A percentile compares a stretch with the other conserved stretches of the same genome.
phyloP scores from a whole-genome alignment of 2,797 vertebrate species.

The Neolamprologus multifasciatus region DNA sequence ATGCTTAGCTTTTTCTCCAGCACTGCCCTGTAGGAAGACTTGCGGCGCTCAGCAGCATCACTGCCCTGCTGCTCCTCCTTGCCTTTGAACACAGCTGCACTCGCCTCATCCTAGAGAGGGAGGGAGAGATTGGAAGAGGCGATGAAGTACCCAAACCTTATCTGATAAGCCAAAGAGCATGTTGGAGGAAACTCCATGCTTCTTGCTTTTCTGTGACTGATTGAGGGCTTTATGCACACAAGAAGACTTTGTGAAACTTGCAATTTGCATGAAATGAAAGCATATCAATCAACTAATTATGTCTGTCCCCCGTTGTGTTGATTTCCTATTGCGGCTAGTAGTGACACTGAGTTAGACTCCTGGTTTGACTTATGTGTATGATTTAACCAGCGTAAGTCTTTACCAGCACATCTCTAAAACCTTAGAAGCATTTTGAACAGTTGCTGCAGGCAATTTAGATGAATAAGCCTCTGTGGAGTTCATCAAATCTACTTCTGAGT shows the following conservation, averaged over 20 bases:
- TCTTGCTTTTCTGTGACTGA: not conserved
- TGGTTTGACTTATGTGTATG: not conserved
- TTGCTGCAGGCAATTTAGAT: not conserved
- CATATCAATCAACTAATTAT: not conserved
- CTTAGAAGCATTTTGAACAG: not conserved
- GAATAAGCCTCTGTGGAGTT: not conserved
- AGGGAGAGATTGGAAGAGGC: not conserved
- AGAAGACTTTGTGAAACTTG: not conserved
- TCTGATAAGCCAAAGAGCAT: not conserved
- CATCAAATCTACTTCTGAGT: not conserved
- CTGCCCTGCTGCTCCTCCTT: constrained; percentile 63
- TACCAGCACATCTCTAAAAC: not conserved
- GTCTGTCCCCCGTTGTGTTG: not conserved
- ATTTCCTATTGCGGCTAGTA: not conserved
- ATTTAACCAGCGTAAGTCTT: not conserved
- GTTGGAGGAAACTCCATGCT: not conserved
- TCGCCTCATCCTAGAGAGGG: constrained; percentile 81
- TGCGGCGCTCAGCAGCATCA: constrained; percentile 68
- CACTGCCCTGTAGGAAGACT: constrained; percentile 77
- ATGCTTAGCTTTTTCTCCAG: constrained; percentile 94
- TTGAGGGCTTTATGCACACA: not conserved
- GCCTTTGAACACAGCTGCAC: constrained; percentile 38
- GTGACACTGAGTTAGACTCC: not conserved
- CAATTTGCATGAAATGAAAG: not conserved
- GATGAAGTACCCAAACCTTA: not conserved